These are phyloP conservation scores for Anguilla marmorata DNA, from an alignment of 2,797 vertebrate species.

Conservation along the genomic window DNA sequence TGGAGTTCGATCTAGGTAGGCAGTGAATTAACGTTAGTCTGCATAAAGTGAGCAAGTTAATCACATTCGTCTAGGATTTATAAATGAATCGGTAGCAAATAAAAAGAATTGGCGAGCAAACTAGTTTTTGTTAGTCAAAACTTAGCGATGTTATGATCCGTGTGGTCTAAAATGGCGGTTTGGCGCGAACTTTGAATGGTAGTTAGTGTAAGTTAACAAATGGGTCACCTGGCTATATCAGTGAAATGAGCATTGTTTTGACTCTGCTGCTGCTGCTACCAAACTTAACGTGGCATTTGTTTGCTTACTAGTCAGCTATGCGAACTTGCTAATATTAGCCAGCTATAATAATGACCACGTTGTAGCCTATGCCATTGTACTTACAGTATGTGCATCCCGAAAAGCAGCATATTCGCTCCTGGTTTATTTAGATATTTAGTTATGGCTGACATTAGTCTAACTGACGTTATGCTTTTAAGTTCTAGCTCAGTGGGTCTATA, in stretches of 20 bases:
- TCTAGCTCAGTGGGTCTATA: too few relatives aligned
- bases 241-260: too few relatives aligned
- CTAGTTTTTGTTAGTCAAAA: neutral
- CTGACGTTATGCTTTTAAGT: neutral
- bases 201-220: neutral
- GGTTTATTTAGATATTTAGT: neutral
- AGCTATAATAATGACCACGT: too few relatives aligned
- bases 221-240: neutral
- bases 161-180: slow-evolving; percentile 29
- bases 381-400: neutral
- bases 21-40: neutral
- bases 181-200: slow-evolving; percentile 34
- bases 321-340: neutral
- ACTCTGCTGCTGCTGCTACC: too few relatives aligned
- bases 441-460: too few relatives aligned
- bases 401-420: neutral
- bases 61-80: neutral
- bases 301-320: neutral
- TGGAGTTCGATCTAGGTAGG: neutral
- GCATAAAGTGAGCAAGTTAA: neutral
- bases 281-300: too few relatives aligned
- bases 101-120: neutral
- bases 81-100: neutral
- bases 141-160: neutral
- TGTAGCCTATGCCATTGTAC: neutral